Percentiles rank a stretch among this genome's conserved stretches.
These are phyloP conservation scores for Trisateles emortualis DNA, from an alignment of 2,888 invertebrate species.

Conservation along the genomic window DNA sequence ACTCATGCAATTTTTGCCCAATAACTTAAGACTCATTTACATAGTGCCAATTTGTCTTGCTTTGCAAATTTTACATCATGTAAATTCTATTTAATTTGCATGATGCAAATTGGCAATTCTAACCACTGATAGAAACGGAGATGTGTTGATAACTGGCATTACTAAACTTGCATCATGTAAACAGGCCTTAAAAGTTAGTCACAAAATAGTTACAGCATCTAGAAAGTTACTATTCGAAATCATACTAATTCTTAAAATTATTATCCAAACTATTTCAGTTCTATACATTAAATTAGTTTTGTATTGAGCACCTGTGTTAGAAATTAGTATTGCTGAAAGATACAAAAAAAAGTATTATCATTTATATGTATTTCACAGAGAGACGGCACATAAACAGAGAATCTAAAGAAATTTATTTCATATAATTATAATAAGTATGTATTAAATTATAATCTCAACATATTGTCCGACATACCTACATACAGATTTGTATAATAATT, in stretches of 20 bases:
- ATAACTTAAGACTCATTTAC: slow-evolving; percentile 15
- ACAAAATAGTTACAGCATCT: slow-evolving; percentile 33
- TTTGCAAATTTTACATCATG: background rate
- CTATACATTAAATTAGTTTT: slow-evolving; percentile 35
- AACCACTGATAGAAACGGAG: background rate
- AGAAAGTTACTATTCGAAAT: slow-evolving; percentile 21
- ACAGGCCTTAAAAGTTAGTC: slow-evolving; percentile 31
- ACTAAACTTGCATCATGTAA: slow-evolving; percentile 2
- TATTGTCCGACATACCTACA: slow-evolving; percentile 47
- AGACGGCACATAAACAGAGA: slow-evolving; percentile 28
- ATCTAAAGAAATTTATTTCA: slow-evolving; percentile 36
- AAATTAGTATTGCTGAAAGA: slow-evolving; percentile 27
- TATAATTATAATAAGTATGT: slow-evolving; percentile 11
- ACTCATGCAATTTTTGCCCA: slow-evolving; percentile 47
- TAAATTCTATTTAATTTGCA: too few relatives aligned
- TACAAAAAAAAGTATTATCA: slow-evolving; percentile 20
- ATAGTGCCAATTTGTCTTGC: background rate
- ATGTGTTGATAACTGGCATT: background rate
- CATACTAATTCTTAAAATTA: slow-evolving; percentile 26
- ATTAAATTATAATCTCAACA: slow-evolving; percentile 32
- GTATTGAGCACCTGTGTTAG: slow-evolving; percentile 47
- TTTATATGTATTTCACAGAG: slow-evolving; percentile 19
- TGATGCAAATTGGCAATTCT: too few relatives aligned
- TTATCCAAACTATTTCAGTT: slow-evolving; percentile 28
- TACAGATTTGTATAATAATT: slow-evolving; percentile 30